Evolutionary conservation across 2,888 invertebrate species (phyloP).

Genomic region (Oeneis ivallda): DNA sequence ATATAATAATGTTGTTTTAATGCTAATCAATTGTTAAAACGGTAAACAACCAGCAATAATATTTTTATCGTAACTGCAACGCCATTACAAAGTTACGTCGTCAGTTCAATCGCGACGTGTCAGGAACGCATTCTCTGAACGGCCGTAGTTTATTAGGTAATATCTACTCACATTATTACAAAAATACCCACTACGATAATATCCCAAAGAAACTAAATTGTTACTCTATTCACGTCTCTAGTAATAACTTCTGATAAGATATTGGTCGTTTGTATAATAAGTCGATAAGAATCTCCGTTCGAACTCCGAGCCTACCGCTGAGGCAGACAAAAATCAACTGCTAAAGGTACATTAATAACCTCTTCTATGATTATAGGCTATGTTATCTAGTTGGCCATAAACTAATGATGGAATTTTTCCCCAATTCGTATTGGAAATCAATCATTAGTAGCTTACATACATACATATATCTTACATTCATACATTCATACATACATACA

Average conservation of each 20-base stretch:
- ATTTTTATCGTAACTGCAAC: too few species aligned
- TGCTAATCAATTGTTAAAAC: too few species aligned
- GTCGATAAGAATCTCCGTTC: slow-evolving; percentile 69
- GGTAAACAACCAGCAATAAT: too few species aligned
- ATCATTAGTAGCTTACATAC: too few species aligned
- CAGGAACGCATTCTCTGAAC: too few species aligned
- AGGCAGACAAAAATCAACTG: slow-evolving; percentile 33
- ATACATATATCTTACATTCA: too few species aligned
- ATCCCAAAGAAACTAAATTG: slow-evolving; percentile 3
- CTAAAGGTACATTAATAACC: slow-evolving; percentile 11
- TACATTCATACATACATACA: too few species aligned
- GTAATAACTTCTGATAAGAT: slow-evolving; percentile 52
- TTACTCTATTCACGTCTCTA: neutral
- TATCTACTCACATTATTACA: neutral
- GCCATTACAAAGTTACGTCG: too few species aligned
- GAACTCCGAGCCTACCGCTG: slow-evolving; percentile 40
- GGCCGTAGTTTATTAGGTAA: too few species aligned
- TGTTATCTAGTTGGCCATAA: slow-evolving; percentile 4
- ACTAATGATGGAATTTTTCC: neutral
- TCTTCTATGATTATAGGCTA: neutral
- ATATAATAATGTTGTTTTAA: too few species aligned
- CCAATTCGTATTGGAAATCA: neutral
- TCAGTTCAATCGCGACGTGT: too few species aligned
- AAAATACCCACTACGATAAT: neutral
- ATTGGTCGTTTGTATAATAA: slow-evolving; percentile 75